phyloP scores from a whole-genome alignment of 1,140 invertebrate genomes.

The Proales similis region DNA sequence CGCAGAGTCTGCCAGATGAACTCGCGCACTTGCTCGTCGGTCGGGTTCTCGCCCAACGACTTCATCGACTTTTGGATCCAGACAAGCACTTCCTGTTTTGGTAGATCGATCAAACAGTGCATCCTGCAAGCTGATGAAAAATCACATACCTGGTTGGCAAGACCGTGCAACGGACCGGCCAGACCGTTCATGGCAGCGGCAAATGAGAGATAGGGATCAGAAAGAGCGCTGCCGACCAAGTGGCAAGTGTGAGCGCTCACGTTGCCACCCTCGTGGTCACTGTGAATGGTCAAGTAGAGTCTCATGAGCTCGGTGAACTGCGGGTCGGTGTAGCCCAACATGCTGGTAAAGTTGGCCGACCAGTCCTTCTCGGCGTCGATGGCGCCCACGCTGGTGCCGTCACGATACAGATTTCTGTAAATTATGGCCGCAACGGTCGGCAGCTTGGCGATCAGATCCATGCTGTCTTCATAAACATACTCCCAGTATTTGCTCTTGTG shows the following conservation, averaged over 20 bases:
- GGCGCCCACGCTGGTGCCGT: constrained; percentile 74
- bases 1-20: constrained; percentile 91
- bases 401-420: constrained; percentile 78
- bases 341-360: constrained; percentile 82
- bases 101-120: constrained; percentile 3
- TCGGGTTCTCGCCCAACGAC: constrained; percentile 66
- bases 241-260: constrained; percentile 86
- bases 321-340: constrained; percentile 80
- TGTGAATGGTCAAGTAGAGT: constrained; percentile 88
- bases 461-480: constrained; percentile 80
- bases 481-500: constrained; percentile 83
- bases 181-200: constrained; percentile 87
- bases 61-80: constrained; percentile 61
- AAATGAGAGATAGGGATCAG: constrained; percentile 87
- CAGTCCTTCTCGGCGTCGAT: constrained; percentile 84
- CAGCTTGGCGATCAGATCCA: constrained; percentile 91
- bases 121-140: background rate
- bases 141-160: constrained; percentile 72
- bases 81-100: constrained; percentile 51
- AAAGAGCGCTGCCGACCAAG: constrained; percentile 84
- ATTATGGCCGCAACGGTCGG: constrained; percentile 89
- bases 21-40: constrained; percentile 78
- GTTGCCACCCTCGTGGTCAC: constrained; percentile 90
- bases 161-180: constrained; percentile 86
- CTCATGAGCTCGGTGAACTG: constrained; percentile 85